Percentiles rank a stretch among this genome's conserved stretches.
Conservation (phyloP, 2,888 invertebrate genomes). For the Lycocerus yunnanus region DNA sequence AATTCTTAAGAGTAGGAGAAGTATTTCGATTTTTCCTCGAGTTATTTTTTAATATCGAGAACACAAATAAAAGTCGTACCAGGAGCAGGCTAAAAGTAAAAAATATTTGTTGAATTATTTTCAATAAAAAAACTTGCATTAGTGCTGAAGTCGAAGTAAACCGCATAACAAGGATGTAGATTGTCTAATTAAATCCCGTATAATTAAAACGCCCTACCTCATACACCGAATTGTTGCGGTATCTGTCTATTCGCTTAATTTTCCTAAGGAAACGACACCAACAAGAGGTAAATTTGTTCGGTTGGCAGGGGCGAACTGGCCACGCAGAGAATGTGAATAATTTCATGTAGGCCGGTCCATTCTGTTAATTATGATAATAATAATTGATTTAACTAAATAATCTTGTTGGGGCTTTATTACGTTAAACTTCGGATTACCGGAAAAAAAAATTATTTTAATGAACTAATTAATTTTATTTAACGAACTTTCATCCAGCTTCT, state of each 20-base stretch:
- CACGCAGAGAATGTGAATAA: too few relatives aligned
- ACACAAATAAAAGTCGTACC: background rate
- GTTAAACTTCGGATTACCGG: too few relatives aligned
- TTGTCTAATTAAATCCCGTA: constrained; percentile 27
- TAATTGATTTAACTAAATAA: too few relatives aligned
- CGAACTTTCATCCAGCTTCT: too few relatives aligned
- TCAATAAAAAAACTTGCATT: background rate
- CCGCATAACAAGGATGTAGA: constrained; percentile 16
- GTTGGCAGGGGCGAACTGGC: background rate
- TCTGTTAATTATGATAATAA: too few relatives aligned
- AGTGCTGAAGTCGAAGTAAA: constrained; percentile 1
- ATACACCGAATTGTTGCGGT: background rate
- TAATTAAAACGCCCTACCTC: constrained; percentile 27
- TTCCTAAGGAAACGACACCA: background rate
- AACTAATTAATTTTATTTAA: too few relatives aligned
- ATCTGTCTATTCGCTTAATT: background rate
- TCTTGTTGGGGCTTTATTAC: too few relatives aligned
- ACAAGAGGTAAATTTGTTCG: background rate
- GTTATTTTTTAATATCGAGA: background rate
- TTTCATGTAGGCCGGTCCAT: too few relatives aligned
- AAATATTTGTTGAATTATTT: background rate
- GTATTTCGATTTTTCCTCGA: background rate
- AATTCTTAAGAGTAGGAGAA: background rate
- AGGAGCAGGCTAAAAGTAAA: background rate
- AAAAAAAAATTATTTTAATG: too few relatives aligned